Evolutionary conservation across 2,888 invertebrate genomes (phyloP), one percentile per base, ranked within the genome.

Genomic region (Apodemia hepburni): DNA sequence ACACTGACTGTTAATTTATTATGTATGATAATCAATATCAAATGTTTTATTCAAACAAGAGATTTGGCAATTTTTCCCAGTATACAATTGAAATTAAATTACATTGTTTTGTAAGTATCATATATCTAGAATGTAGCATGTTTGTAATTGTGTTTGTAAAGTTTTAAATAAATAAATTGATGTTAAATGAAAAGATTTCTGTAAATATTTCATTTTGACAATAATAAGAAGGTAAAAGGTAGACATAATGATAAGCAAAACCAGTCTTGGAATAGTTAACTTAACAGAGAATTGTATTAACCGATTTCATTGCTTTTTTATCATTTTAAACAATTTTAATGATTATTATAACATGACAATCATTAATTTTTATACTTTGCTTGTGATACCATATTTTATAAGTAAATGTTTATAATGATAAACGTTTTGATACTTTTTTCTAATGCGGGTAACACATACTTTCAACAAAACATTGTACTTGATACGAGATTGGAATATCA

Each of bases 121-220:
- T 49, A 62, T 57, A 54, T 66, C 60, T 63, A 63, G 61, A 65
- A 47, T 22, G 29, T 29, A 17, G 59, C 45, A 54, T 35, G 61
- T 65, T 66, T 61, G 63, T 59, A 64, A 62, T 68, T 57, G 61
- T 65, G 59, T 65, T 61, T 60, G 63, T 66, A 61, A 64, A 64
- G 62, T 62, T 59, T 49, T 66, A 64, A 68, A 42, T 42, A 42
- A 42, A 42, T 42, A 42, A 66, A 66, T 66, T 63, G 54, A 61
- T 60, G 63, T 60, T 60, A 61, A 59, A 66, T 71, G 68, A 67
- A 68, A 67, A 42, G 73, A 71, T 74, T 76, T 74, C 72, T 79
- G 76, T 77, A 76, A 69, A 76, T 76, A 77, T 73, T 73, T 75
- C 71, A 71, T 71, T 71, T 75, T 75, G 77, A 78, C 77, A 75